Base-by-base conservation (phyloP, 2,797 vertebrate species). In the Podarcis lilfordi region DNA sequence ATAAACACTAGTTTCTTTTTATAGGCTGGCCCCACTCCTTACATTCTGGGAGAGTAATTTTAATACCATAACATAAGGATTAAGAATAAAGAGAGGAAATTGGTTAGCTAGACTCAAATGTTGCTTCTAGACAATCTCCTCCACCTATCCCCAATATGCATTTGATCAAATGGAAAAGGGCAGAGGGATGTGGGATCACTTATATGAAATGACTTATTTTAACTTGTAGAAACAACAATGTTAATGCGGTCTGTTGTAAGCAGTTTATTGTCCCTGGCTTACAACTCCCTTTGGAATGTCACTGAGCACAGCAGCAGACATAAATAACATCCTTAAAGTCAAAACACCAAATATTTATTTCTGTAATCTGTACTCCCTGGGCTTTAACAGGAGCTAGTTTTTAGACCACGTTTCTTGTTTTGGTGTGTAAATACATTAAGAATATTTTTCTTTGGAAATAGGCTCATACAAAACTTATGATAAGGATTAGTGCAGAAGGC, bases 1-100 rank as follows among this genome's bases (percentile, higher is more conserved):
- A 55, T 75, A 0, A 0, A n/a, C 40, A 19, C 76, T 85, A 0
- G 0, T 0, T 25, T 6, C 29, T 1, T 0, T 0, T 10, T 40
- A n/a, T 29, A 86, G 45, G 25, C 32, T 80, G n/a, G 32, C 13
- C 15, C 15, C 25, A 72, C n/a, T 27, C 5, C 55, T 40, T 29
- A 55, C 8, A 72, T n/a, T 50, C 29, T 72, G 9, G 2, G 45
- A 72, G 2, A 45, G 23, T 55, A 23, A 13, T 43, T 43, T 19
- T 55, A 35, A 72, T 32, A 40, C 45, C 69, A 84, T 35, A 71
- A 69, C 77, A 84, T 35, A 71, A 59, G 32, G 55, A 17, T n/a
- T 68, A 55, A 35, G 43, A 19, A 40, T 40, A n/a, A 55, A 55
- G 45, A 37, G 5, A 23, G 35, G 21, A 37, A 10, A 0, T 86